A percentile compares a stretch with the other conserved stretches of the same genome.
Evolutionary conservation across 2,797 vertebrate genomes (phyloP).

Genomic region (Semotilus atromaculatus): DNA sequence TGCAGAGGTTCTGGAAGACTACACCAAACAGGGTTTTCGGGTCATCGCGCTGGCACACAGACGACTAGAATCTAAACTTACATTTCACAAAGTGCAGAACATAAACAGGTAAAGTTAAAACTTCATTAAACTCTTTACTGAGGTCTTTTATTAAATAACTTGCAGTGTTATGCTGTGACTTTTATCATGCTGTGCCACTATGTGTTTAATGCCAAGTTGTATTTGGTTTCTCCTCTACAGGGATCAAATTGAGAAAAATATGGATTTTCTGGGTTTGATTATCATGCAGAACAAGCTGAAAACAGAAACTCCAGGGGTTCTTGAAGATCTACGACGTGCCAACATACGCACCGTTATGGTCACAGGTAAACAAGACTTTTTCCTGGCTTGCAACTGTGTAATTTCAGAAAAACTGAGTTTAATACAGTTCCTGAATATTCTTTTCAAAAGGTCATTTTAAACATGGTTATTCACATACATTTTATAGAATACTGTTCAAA

Average conservation of each 20-base stretch:
- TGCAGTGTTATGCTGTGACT: background rate
- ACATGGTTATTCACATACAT: background rate
- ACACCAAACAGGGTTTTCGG: slow-evolving; percentile 94
- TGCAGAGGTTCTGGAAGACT: slow-evolving; percentile 87
- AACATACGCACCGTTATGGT: slow-evolving; percentile 98
- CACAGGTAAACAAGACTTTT: slow-evolving; percentile 80
- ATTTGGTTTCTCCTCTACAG: slow-evolving; percentile 67
- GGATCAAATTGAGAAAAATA: slow-evolving; percentile 92
- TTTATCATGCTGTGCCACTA: background rate
- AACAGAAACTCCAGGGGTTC: slow-evolving; percentile 89
- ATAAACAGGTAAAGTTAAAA: slow-evolving; percentile 82
- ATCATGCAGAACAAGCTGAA: slow-evolving; percentile 99
- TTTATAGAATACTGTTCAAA: background rate
- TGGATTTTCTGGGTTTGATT: slow-evolving; percentile 96
- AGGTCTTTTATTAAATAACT: no score
- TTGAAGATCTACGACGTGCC: slow-evolving; percentile 90
- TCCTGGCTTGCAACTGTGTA: background rate
- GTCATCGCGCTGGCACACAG: slow-evolving; percentile 96
- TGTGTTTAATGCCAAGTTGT: background rate
- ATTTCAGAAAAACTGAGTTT: background rate
- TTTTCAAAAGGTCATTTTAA: background rate
- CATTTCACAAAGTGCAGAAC: slow-evolving; percentile 97
- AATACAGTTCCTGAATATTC: background rate
- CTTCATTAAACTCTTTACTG: background rate
- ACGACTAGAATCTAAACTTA: slow-evolving; percentile 91